Base-by-base conservation (phyloP, 2,113 vertebrate species). In the Stigmatopora nigra region DNA sequence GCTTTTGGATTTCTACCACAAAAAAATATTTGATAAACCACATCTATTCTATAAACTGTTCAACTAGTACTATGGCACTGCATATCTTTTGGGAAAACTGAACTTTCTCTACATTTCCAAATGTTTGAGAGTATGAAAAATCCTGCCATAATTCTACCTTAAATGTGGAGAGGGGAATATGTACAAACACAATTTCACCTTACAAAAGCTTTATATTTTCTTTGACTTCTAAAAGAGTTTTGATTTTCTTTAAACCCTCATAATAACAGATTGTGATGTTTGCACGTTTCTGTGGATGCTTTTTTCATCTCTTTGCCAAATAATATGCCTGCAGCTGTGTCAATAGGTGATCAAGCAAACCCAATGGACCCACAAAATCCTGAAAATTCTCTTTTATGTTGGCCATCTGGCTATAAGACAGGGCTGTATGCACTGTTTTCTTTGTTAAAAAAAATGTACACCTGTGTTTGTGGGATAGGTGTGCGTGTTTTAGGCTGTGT, bases 251-350 rank as follows among this genome's bases (percentile, higher is more conserved):
- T 86, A 67, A 80, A 81, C 76, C 75, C 82, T 70, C 75, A 72
- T 64, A 81, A 87, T 78, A 84, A 84, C 83, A 86, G 81, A 84
- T 85, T 84, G 78, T 56, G 38, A 57, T 79, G 56, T 56, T 79
- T 78, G 78, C 77, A 78, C 63, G 74, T 78, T 79, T 84, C 79
- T 67, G 76, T 72, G 72, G 72, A 45, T 78, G 68, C 66, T 77
- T 71, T 77, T 84, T 81, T 83, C 82, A 79, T 83, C 77, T 83
- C 82, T 80, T 83, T 76, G 82, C 67, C 59, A 46, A 75, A 75
- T 64, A 1, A 78, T 78, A 80, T 73, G 85, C 82, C 70, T 64
- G 84, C 88, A 90, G 88, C 89, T 90, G 88, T 88, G 86, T 89
- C 88, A 90, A 90, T 86, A 90, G 75, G 77, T 78, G 69, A 87